Evolutionary conservation across 2,888 invertebrate genomes (phyloP).

Genomic region (Panorpa germanica): DNA sequence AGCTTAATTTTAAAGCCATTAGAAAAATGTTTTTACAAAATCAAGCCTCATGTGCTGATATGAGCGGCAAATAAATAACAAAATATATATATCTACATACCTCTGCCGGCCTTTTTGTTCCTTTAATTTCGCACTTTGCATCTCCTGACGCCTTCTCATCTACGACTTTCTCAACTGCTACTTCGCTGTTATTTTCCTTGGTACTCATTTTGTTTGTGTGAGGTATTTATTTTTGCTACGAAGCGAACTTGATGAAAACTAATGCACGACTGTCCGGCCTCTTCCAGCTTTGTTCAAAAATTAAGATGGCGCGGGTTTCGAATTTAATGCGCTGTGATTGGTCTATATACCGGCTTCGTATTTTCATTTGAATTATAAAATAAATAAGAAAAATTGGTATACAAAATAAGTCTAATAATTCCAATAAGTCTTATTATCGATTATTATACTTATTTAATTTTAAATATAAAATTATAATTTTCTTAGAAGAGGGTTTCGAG

Average conservation of each 20-base stretch:
- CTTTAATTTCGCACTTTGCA: conserved; percentile 52
- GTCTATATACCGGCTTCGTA: conserved; percentile 19
- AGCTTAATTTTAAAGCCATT: too few species aligned
- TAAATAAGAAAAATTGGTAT: conserved; percentile 18
- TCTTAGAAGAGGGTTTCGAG: conserved; percentile 44
- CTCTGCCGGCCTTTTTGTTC: conserved; percentile 64
- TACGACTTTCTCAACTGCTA: conserved; percentile 53
- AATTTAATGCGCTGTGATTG: conserved; percentile 26
- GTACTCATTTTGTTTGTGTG: conserved; percentile 45
- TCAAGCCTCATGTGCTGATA: too few species aligned
- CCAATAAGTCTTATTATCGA: not conserved
- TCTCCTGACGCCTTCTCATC: conserved; percentile 35
- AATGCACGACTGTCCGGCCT: conserved; percentile 40
- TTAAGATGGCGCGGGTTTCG: conserved; percentile 47
- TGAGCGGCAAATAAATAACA: too few species aligned
- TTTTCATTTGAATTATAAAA: conserved; percentile 13
- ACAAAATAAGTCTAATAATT: conserved; percentile 12
- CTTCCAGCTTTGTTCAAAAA: conserved; percentile 46
- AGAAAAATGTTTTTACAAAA: too few species aligned
- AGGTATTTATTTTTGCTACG: conserved; percentile 15
- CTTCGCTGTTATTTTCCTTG: conserved; percentile 58
- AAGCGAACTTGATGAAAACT: conserved; percentile 32
- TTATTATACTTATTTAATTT: not conserved
- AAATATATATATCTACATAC: conserved; percentile 46
- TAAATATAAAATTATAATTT: conserved; percentile 15